Evolutionary conservation across 1,140 invertebrate species (phyloP), one percentile per base, ranked within the genome.

Genomic region (Caenorhabditis tropicalis): DNA sequence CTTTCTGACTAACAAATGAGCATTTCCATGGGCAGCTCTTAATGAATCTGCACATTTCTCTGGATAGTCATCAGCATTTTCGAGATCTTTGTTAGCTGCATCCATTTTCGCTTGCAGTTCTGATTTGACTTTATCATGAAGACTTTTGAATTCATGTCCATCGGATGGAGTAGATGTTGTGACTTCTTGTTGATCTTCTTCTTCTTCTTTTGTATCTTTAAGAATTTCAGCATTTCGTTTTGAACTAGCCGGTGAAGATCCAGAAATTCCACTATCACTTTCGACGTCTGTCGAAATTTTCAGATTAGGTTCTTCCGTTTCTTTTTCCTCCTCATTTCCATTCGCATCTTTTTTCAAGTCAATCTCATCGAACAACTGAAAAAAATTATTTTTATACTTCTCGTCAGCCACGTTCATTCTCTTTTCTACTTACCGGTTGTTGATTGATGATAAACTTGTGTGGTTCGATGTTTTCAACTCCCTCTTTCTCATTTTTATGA

Each of bases 11-110:
- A 74, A 24, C 15, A 74, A 21, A 74, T 74, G 65, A 2, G 65
- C 65, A 24, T 74, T 74, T 21, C 65, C 65, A 15, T 74, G 65
- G 6, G 65, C 65, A 24, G 65, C 65, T 74, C 65, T 43, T 15
- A 74, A 74, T 12, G 65, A 74, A 46, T 74, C 65, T n/a, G 36
- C 19, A 74, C 65, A 74, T 21, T 74, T 74, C n/a, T 74, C 65
- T 2, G 65, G 65, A 27, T 46, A 74, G 33, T 74, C 65, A 46
- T 74, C 65, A 10, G 65, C 65, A 31, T 74, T 29, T 15, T 74
- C 65, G 15, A 74, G 36, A 43, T 74, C 65, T 31, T 31, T 43
- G 21, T 29, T 74, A n/a, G 65, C 65, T 12, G 36, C 65, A 39
- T 74, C 29, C 65, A 74, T 74, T n/a, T 43, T 43, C 10, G 65